phyloP scores from a whole-genome alignment of 2,888 invertebrate species.

The Spisula solida region DNA sequence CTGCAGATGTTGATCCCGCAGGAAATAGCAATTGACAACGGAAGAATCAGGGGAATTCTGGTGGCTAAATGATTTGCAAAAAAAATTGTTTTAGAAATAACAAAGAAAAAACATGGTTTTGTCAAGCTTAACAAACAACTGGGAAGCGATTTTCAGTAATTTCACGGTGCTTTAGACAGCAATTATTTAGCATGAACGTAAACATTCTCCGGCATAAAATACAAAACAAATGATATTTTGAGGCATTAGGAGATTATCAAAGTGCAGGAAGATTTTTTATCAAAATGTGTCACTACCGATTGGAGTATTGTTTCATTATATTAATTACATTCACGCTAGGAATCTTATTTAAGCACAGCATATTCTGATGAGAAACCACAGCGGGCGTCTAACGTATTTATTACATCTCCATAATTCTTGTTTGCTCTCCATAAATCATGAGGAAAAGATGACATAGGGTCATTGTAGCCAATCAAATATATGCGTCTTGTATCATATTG shows the following conservation, averaged over 20 bases:
- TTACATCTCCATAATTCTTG: not conserved
- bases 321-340: not conserved
- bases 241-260: not conserved
- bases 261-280: not conserved
- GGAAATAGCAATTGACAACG: not conserved
- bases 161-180: too few relatives aligned
- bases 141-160: too few relatives aligned
- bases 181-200: not conserved
- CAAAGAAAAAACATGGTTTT: not conserved
- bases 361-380: not conserved
- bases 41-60: not conserved
- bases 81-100: not conserved
- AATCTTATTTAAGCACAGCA: not conserved
- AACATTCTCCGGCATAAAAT: not conserved
- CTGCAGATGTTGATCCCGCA: not conserved
- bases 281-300: not conserved
- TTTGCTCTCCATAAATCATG: not conserved
- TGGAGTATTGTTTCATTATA: not conserved
- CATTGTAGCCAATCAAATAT: constrained; percentile 11
- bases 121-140: not conserved
- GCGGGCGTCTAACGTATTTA: constrained; percentile 8
- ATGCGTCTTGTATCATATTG: not conserved
- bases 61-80: not conserved
- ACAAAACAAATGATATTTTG: not conserved
- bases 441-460: constrained; percentile 10